Base-by-base conservation (phyloP, 2,113 vertebrate genomes). In the Hassar affinis region DNA sequence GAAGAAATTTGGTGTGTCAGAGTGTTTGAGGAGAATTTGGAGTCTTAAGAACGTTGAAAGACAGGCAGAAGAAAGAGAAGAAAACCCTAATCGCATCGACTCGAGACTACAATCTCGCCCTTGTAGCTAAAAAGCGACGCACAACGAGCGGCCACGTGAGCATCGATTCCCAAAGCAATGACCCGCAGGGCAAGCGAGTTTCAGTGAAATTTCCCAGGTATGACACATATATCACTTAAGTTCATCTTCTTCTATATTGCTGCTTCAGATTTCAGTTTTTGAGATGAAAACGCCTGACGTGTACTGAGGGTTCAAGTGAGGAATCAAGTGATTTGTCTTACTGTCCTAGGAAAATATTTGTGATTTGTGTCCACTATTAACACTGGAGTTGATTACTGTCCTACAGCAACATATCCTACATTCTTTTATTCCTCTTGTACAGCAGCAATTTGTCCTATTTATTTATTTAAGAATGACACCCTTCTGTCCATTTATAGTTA, bases 161-260 rank as follows among this genome's bases (percentile, higher is more conserved):
- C 22, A 8, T 78, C 80, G 11, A 6, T 35, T 78, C 59, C 35
- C n/a, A 10, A 71, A 54, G 79, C 51, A 47, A 82, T 77, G 71
- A 64, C 30, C 38, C 35, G n/a, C 64, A 61, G 30, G n/a, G 59
- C 62, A 49, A 54, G 80, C 2, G 45, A 15, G 69, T 45, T 42
- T 33, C 80, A 12, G 80, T 71, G 33, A 84, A 82, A 54, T 42
- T 35, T 25, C 33, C 47, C 82, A 89, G 88, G 88, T 88, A 89
- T 30, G 57, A 49, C 15, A n/a, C 47, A 27, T 51, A 56, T 22
- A 64, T 57, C 15, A 51, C 18, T 10, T 42, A 25, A 51, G n/a
- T 61, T 33, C 20, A 49, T 49, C 30, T n/a, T 2, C 6, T n/a
- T 27, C 11, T 18, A 47, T 17, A 47, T 17, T 75, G 38, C n/a